These are phyloP conservation scores for Habroteleia sp. DNA, from an alignment of 2,888 invertebrate genomes.

Conservation along the genomic window DNA sequence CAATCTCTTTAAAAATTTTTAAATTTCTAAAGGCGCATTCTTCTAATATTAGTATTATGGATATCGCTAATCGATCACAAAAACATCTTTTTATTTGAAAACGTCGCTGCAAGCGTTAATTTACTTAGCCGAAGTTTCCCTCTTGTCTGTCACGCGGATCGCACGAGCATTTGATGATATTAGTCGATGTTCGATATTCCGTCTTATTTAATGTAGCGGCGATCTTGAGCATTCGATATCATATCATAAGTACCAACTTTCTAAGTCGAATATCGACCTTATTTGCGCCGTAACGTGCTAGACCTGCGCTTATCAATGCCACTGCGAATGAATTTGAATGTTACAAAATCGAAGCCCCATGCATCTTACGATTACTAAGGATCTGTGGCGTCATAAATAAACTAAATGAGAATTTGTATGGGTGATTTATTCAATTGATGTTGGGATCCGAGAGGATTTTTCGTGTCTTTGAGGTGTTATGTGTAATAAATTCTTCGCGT, in stretches of 20 bases:
- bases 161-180: slow-evolving; percentile 44
- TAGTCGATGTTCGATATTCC: slow-evolving; percentile 38
- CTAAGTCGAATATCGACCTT: slow-evolving; percentile 59
- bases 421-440: slow-evolving; percentile 55
- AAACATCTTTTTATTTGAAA: no score
- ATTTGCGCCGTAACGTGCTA: slow-evolving; percentile 52
- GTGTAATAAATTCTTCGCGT: slow-evolving; percentile 43
- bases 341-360: slow-evolving; percentile 26
- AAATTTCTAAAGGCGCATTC: no score
- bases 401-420: slow-evolving; percentile 55
- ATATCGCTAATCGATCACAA: no score
- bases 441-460: slow-evolving; percentile 46
- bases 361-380: slow-evolving; percentile 25
- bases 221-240: slow-evolving; percentile 48
- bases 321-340: slow-evolving; percentile 58
- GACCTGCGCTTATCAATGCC: slow-evolving; percentile 41
- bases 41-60: no score
- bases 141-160: no score
- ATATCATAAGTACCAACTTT: slow-evolving; percentile 60
- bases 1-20: no score
- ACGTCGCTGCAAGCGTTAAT: no score
- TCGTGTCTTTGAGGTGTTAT: slow-evolving; percentile 35
- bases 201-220: slow-evolving; percentile 41
- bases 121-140: no score
- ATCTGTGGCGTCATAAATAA: slow-evolving; percentile 45